Evolutionary conservation across 2,113 vertebrate genomes (phyloP).

Genomic region (Neodon shergylaensis): DNA sequence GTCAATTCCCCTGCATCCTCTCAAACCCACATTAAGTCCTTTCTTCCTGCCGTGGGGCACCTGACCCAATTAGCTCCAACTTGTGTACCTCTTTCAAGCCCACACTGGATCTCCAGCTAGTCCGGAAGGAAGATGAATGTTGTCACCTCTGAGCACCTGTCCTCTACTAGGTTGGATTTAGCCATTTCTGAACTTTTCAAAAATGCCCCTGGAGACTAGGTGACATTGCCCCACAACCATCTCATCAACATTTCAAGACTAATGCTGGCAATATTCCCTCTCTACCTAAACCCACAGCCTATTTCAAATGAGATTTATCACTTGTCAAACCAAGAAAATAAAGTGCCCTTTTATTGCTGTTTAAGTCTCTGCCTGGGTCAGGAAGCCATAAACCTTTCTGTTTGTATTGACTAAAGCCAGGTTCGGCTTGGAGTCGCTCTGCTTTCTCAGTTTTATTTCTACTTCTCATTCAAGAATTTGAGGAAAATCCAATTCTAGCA

Average conservation of each 20-base stretch:
- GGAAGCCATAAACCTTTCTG: not conserved
- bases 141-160: not conserved
- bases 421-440: not conserved
- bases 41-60: not conserved
- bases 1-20: not conserved
- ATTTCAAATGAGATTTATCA: conserved; percentile 32
- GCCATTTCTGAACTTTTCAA: not conserved
- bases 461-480: conserved; percentile 5
- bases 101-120: not conserved
- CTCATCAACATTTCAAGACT: not conserved
- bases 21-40: not conserved
- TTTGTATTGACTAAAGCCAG: conserved; percentile 17
- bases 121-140: not conserved
- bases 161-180: not conserved
- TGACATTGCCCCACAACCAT: not conserved
- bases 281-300: not conserved
- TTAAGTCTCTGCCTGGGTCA: conserved; percentile 35
- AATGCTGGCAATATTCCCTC: not conserved
- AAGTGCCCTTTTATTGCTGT: not conserved
- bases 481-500: not conserved
- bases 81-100: not conserved
- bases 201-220: not conserved
- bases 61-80: not conserved
- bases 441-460: not conserved
- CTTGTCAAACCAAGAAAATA: conserved; percentile 36